phyloP scores from a whole-genome alignment of 1,140 invertebrate genomes.

The Megathymus violae region DNA sequence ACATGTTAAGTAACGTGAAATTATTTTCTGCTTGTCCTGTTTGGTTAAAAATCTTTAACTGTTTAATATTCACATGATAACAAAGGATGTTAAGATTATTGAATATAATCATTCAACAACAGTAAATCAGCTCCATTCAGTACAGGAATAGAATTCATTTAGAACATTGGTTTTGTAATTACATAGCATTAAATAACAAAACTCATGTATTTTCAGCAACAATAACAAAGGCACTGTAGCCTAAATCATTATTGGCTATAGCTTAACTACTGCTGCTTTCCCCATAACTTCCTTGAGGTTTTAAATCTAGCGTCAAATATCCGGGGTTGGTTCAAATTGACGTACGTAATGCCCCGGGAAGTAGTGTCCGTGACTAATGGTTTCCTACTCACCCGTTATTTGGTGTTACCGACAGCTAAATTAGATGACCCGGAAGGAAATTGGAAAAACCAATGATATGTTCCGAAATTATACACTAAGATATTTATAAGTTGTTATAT shows the following conservation, averaged over 20 bases:
- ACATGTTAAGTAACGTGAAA: background rate
- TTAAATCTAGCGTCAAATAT: conserved; percentile 32
- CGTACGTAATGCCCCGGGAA: conserved; percentile 39
- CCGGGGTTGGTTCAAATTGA: conserved; percentile 33
- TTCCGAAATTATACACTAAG: conserved; percentile 5
- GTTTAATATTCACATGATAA: background rate
- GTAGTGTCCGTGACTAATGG: conserved; percentile 52
- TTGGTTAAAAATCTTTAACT: background rate
- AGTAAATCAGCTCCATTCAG: too few relatives aligned
- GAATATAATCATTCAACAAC: background rate
- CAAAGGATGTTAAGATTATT: background rate
- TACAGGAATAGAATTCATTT: too few relatives aligned
- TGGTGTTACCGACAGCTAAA: conserved; percentile 47
- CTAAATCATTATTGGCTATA: background rate
- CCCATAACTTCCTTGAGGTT: conserved; percentile 18
- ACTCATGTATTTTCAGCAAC: too few relatives aligned
- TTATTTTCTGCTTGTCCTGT: conserved; percentile 15
- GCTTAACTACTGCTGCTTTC: background rate
- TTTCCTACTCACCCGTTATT: conserved; percentile 53
- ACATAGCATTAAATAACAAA: too few relatives aligned
- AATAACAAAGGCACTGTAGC: background rate
- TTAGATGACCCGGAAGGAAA: conserved; percentile 43
- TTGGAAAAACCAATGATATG: conserved; percentile 26
- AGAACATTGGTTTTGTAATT: too few relatives aligned
- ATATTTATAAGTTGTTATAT: background rate